These are phyloP conservation scores for Sarcophaga bullata DNA, from an alignment of 1,140 invertebrate genomes.

Conservation along the genomic window DNA sequence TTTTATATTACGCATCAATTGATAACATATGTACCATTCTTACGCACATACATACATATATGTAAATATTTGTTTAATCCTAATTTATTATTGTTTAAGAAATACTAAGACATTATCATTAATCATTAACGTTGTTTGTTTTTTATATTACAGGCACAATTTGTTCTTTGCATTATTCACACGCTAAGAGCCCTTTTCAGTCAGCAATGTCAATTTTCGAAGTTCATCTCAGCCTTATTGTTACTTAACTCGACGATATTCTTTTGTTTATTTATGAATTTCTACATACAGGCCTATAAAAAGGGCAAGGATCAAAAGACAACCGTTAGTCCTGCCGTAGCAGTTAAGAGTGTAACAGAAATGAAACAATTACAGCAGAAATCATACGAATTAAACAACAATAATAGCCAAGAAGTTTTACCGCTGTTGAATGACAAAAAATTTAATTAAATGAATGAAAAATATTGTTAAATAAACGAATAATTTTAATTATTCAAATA, in stretches of 20 bases:
- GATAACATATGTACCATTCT: no score
- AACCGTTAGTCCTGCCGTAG: conserved; percentile 42
- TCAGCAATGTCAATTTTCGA: conserved; percentile 79
- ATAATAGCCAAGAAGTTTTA: conserved; percentile 25
- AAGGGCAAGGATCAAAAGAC: conserved; percentile 62
- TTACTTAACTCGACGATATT: conserved; percentile 90
- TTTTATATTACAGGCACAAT: conserved; percentile 75
- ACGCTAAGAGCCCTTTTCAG: conserved; percentile 77
- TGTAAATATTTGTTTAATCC: no score
- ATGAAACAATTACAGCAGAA: conserved; percentile 42
- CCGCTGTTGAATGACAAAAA: conserved; percentile 27
- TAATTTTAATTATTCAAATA: no score
- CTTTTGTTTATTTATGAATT: conserved; percentile 90
- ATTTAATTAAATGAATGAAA: background rate
- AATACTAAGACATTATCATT: no score
- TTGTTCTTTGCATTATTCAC: conserved; percentile 80
- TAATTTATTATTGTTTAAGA: no score
- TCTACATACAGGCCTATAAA: conserved; percentile 87
- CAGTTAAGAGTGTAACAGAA: conserved; percentile 42
- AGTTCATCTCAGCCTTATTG: conserved; percentile 78
- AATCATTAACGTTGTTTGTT: conserved; percentile 45
- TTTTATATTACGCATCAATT: no score
- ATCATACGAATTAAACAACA: conserved; percentile 39
- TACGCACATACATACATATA: no score
- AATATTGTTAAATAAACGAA: background rate